phyloP scores from a whole-genome alignment of 2,113 vertebrate genomes.

The Vireo altiloquus region DNA sequence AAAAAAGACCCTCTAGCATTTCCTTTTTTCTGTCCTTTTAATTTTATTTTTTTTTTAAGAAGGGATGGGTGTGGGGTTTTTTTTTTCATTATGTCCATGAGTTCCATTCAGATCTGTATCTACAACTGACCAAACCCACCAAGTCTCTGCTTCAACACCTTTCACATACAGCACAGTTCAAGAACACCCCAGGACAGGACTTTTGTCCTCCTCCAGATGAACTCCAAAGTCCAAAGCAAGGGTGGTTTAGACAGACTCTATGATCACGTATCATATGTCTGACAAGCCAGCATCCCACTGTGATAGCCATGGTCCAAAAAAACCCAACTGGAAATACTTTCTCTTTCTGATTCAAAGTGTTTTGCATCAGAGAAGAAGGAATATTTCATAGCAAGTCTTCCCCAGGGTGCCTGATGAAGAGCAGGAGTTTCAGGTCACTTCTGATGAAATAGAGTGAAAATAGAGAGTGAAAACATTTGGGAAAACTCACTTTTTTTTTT shows the following conservation, averaged over 20 bases:
- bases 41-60: background rate
- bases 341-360: background rate
- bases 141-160: background rate
- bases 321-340: background rate
- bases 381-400: background rate
- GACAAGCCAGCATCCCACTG: background rate
- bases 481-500: background rate
- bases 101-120: background rate
- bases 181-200: background rate
- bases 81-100: background rate
- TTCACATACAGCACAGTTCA: background rate
- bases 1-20: background rate
- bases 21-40: background rate
- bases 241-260: background rate
- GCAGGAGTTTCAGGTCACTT: background rate
- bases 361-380: background rate
- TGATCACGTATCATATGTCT: background rate
- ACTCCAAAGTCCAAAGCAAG: background rate
- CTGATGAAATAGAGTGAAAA: background rate
- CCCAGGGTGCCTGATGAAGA: background rate
- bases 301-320: background rate
- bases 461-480: background rate
- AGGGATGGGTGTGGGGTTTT: fast-evolving
- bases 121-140: background rate
- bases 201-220: background rate